Conservation (phyloP, 2,113 vertebrate genomes). For the Larimichthys polyactis region DNA sequence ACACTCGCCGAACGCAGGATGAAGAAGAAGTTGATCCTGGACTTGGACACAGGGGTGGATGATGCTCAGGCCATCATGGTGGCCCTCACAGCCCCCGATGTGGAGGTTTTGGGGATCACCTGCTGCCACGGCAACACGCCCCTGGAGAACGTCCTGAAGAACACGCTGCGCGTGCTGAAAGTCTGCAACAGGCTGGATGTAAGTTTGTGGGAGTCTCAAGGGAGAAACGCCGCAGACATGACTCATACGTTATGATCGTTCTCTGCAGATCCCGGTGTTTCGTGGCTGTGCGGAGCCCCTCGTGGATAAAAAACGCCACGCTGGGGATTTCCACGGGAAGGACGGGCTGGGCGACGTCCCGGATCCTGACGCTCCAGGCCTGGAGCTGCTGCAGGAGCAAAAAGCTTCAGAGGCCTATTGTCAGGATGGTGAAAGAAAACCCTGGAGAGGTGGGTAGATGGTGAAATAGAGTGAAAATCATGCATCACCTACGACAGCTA, state of each 20-base stretch:
- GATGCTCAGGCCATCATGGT: slow-evolving; percentile 83
- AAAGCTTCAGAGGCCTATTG: slow-evolving; percentile 77
- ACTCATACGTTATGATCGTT: neutral
- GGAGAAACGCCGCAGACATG: too few species aligned
- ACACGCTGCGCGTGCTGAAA: slow-evolving; percentile 81
- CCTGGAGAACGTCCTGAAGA: slow-evolving; percentile 81
- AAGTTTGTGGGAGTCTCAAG: neutral
- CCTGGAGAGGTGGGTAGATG: slow-evolving; percentile 70
- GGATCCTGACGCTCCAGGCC: slow-evolving; percentile 75
- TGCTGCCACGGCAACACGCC: slow-evolving; percentile 80
- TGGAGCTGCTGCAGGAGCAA: slow-evolving; percentile 75
- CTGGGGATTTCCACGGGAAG: slow-evolving; percentile 75
- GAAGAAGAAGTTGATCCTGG: slow-evolving; percentile 76
- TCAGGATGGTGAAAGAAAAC: slow-evolving; percentile 72
- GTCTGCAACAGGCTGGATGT: slow-evolving; percentile 76
- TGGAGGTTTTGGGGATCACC: slow-evolving; percentile 81
- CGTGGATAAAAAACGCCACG: neutral
- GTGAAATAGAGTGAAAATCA: too few species aligned
- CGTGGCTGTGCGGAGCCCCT: slow-evolving; percentile 63
- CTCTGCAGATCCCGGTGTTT: slow-evolving; percentile 79
- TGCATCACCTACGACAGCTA: too few species aligned
- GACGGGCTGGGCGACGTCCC: slow-evolving; percentile 83
- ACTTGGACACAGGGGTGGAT: slow-evolving; percentile 84
- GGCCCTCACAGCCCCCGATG: slow-evolving; percentile 69
- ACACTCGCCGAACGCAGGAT: slow-evolving; percentile 5